These are phyloP conservation scores for Lasiurus cinereus DNA, from an alignment of 2,113 vertebrate genomes.

Conservation along the genomic window DNA sequence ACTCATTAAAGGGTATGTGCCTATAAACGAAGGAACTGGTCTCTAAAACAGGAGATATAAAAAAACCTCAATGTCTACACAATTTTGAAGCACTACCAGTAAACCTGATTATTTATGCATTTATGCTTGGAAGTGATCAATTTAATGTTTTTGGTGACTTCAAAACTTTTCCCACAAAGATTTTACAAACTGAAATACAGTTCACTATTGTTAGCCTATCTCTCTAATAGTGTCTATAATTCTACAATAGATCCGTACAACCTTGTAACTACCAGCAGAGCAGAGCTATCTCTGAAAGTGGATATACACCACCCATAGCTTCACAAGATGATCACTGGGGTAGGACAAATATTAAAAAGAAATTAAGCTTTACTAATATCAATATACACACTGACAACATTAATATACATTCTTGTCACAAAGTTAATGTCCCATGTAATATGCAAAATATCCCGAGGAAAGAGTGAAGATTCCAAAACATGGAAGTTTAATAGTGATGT, in stretches of 20 bases:
- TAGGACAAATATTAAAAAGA: slow-evolving; percentile 22
- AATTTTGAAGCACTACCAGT: neutral
- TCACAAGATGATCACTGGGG: neutral
- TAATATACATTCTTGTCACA: neutral
- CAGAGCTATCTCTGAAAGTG: neutral
- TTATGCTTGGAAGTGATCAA: slow-evolving; percentile 31
- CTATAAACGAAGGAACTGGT: slow-evolving; percentile 42
- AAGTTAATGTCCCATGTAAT: neutral
- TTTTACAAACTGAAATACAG: slow-evolving; percentile 27
- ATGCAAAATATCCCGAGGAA: slow-evolving; percentile 1
- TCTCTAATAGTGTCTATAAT: neutral
- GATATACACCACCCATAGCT: neutral
- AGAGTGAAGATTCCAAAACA: neutral
- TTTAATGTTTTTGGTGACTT: neutral
- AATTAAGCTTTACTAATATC: neutral
- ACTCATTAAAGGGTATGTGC: neutral
- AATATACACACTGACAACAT: slow-evolving; percentile 7
- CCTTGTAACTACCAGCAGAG: neutral
- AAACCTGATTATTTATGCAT: slow-evolving; percentile 28
- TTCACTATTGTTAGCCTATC: neutral
- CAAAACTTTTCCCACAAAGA: neutral
- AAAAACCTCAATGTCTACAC: slow-evolving; percentile 38
- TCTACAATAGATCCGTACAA: neutral
- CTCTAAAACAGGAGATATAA: slow-evolving; percentile 18
- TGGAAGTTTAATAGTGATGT: neutral